phyloP scores from a whole-genome alignment of 2,888 invertebrate genomes.

The Rambutsinella grinnellia region DNA sequence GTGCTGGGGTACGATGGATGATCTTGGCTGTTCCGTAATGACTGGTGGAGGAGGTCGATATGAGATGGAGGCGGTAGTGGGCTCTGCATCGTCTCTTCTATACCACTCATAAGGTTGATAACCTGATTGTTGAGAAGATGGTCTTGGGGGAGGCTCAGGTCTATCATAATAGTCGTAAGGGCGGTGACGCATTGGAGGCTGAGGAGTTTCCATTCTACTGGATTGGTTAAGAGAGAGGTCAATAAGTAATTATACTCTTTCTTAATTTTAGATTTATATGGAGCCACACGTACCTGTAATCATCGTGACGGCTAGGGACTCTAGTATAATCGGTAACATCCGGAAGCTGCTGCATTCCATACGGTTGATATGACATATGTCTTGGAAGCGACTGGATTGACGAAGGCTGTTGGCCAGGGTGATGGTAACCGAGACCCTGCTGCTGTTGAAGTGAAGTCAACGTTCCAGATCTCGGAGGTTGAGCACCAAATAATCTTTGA shows the following conservation, averaged over 20 bases:
- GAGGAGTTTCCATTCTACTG: conserved; percentile 60
- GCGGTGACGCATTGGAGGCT: conserved; percentile 63
- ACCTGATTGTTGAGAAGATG: conserved; percentile 63
- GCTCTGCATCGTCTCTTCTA: conserved; percentile 47
- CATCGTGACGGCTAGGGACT: conserved; percentile 62
- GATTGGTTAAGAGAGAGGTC: too few relatives aligned
- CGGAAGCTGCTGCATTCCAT: conserved; percentile 63
- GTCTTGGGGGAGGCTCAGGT: conserved; percentile 61
- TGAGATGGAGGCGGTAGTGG: conserved; percentile 73
- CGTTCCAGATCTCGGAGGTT: conserved; percentile 45
- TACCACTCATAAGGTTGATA: conserved; percentile 64
- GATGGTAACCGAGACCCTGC: conserved; percentile 55
- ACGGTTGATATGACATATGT: conserved; percentile 66
- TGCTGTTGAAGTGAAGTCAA: conserved; percentile 70
- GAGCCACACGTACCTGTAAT: conserved; percentile 56
- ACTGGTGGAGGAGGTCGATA: conserved; percentile 85
- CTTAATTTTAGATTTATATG: background rate
- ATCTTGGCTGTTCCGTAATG: conserved; percentile 90
- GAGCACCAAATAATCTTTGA: conserved; percentile 59
- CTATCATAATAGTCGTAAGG: conserved; percentile 65
- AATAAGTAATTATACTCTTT: too few relatives aligned
- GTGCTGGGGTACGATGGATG: conserved; percentile 78
- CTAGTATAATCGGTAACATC: conserved; percentile 65
- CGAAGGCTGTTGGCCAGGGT: conserved; percentile 36
- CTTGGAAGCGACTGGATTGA: conserved; percentile 66